phyloP scores from a whole-genome alignment of 2,797 vertebrate genomes.

The Neostethus bicornis region DNA sequence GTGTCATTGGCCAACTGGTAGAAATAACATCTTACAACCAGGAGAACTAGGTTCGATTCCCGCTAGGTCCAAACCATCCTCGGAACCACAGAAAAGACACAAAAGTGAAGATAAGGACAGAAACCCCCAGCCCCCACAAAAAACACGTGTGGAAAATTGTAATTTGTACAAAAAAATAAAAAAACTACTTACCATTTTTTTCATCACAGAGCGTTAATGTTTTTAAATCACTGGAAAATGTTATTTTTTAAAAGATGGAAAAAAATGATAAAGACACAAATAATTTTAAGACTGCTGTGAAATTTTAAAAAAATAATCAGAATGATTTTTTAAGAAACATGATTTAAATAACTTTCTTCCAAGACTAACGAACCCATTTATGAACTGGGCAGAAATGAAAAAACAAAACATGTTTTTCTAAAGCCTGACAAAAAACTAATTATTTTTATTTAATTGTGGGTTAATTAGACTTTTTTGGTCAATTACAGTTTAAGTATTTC shows the following conservation, averaged over 20 bases:
- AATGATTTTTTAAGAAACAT: slow-evolving; percentile 19
- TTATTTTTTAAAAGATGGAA: slow-evolving; percentile 58
- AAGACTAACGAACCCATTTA: slow-evolving; percentile 23
- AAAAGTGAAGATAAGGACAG: no score
- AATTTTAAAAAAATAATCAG: slow-evolving; percentile 49
- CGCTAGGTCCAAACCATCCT: no score
- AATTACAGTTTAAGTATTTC: no score
- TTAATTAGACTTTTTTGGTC: slow-evolving; percentile 15
- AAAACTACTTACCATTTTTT: slow-evolving; percentile 70
- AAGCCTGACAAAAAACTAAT: slow-evolving; percentile 4
- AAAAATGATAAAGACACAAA: slow-evolving; percentile 58
- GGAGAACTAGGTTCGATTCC: no score
- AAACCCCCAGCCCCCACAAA: no score
- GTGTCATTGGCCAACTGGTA: no score
- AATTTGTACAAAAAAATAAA: slow-evolving; percentile 58
- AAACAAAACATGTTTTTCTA: no score
- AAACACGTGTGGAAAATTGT: slow-evolving; percentile 34
- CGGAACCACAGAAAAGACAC: no score
- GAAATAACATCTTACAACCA: no score
- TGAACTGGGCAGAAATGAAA: slow-evolving; percentile 51
- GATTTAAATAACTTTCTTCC: slow-evolving; percentile 44
- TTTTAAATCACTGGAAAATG: slow-evolving; percentile 65
- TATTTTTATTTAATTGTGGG: slow-evolving; percentile 18
- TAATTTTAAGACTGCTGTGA: slow-evolving; percentile 85
- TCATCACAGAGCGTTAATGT: slow-evolving; percentile 70